Conservation (phyloP, 2,888 invertebrate genomes). For the Malachius bipustulatus region DNA sequence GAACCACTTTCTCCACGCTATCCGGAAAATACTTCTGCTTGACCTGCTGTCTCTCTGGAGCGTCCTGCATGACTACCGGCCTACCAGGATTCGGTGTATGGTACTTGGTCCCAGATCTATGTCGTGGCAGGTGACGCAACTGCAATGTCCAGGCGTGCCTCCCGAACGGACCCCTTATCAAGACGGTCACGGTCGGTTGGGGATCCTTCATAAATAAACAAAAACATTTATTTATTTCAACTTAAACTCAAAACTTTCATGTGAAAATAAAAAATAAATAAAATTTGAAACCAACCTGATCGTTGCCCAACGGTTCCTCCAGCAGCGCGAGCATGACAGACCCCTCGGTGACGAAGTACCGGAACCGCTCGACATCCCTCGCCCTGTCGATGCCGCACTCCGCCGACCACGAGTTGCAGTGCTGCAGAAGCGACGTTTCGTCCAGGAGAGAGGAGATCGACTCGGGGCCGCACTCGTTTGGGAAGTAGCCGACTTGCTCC, state of each 20-base stretch:
- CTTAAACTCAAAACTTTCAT: too few relatives aligned
- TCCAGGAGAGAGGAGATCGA: conserved; percentile 78
- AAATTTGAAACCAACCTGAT: conserved; percentile 26
- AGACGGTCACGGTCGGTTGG: conserved; percentile 79
- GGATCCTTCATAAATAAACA: conserved; percentile 63
- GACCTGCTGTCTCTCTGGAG: conserved; percentile 52
- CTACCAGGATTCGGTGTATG: conserved; percentile 53
- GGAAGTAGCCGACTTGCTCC: conserved; percentile 81
- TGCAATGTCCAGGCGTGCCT: conserved; percentile 91
- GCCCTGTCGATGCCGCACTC: conserved; percentile 40
- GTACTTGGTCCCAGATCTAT: conserved; percentile 58
- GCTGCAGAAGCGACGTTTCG: conserved; percentile 69
- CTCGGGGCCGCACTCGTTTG: conserved; percentile 72
- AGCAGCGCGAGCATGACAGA: conserved; percentile 77
- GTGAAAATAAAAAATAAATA: conserved; percentile 1
- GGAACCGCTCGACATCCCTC: conserved; percentile 56
- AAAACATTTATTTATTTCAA: too few relatives aligned
- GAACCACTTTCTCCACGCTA: conserved; percentile 63
- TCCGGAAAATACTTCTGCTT: conserved; percentile 71
- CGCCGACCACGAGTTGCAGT: conserved; percentile 54
- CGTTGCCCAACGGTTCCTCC: conserved; percentile 81
- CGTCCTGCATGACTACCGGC: conserved; percentile 65
- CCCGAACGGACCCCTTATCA: conserved; percentile 88
- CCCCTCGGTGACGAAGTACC: conserved; percentile 87
- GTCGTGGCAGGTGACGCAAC: conserved; percentile 74